Evolutionary conservation across 2,888 invertebrate genomes (phyloP).

Genomic region (Prosapia bicincta): DNA sequence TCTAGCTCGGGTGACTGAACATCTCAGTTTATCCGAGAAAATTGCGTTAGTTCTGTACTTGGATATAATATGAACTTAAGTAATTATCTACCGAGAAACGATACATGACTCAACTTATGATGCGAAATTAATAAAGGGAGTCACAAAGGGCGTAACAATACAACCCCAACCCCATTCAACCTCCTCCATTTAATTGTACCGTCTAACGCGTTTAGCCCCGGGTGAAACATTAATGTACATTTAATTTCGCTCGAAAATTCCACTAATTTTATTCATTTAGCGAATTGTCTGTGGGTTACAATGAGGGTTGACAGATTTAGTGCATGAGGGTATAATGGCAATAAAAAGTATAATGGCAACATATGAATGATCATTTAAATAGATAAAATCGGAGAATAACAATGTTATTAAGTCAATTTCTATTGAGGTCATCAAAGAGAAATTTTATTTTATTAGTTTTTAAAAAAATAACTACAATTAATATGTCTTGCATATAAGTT

Average conservation of each 20-base stretch:
- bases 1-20: too few species aligned
- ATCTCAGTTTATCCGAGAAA: not conserved
- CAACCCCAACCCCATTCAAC: too few species aligned
- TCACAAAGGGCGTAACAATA: not conserved
- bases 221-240: not conserved
- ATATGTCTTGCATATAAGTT: too few species aligned
- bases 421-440: too few species aligned
- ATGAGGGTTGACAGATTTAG: not conserved
- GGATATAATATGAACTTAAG: not conserved
- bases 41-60: not conserved
- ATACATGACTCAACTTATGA: not conserved
- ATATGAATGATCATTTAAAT: too few species aligned
- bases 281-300: not conserved
- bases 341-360: too few species aligned
- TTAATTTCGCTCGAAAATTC: not conserved
- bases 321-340: too few species aligned
- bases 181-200: too few species aligned
- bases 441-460: too few species aligned
- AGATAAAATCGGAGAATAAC: too few species aligned
- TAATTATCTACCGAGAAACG: not conserved
- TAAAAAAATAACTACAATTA: too few species aligned
- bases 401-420: too few species aligned
- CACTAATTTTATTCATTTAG: not conserved
- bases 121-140: not conserved
- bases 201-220: not conserved